phyloP scores from a whole-genome alignment of 1,140 invertebrate species.

The Lasioglossum baleicum region DNA sequence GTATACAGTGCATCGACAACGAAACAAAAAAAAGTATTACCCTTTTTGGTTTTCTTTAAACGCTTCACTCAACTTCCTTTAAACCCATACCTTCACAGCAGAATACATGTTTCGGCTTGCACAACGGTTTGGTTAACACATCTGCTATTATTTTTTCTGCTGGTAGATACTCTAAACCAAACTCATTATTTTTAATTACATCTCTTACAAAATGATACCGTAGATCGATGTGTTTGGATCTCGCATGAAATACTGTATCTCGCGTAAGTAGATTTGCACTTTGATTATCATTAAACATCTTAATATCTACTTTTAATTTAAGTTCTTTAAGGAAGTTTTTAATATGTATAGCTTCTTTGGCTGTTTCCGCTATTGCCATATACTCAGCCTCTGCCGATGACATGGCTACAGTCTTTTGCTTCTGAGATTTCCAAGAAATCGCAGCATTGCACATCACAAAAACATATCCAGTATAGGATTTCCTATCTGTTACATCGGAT shows the following conservation, averaged over 20 bases:
- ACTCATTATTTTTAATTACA: background rate
- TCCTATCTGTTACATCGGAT: slow-evolving; percentile 56
- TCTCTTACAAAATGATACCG: slow-evolving; percentile 5
- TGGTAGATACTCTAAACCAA: background rate
- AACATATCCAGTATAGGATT: slow-evolving; percentile 61
- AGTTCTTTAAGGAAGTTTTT: background rate
- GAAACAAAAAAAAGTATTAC: background rate
- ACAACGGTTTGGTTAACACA: background rate
- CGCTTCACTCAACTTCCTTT: background rate
- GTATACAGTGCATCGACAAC: background rate
- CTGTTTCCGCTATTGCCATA: background rate
- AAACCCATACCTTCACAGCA: background rate
- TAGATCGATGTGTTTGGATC: background rate
- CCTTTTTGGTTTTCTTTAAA: background rate
- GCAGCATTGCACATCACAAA: slow-evolving; percentile 44
- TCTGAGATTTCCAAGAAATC: slow-evolving; percentile 47
- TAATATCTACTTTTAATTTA: background rate
- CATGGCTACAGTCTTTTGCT: slow-evolving; percentile 24
- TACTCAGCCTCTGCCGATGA: background rate
- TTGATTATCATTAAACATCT: slow-evolving; percentile 10
- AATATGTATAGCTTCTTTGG: background rate
- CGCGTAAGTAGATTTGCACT: background rate
- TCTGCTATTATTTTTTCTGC: background rate
- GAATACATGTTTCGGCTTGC: background rate
- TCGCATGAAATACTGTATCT: background rate